Conservation (phyloP, 2,113 vertebrate species). For the Gorsachius goisagi region DNA sequence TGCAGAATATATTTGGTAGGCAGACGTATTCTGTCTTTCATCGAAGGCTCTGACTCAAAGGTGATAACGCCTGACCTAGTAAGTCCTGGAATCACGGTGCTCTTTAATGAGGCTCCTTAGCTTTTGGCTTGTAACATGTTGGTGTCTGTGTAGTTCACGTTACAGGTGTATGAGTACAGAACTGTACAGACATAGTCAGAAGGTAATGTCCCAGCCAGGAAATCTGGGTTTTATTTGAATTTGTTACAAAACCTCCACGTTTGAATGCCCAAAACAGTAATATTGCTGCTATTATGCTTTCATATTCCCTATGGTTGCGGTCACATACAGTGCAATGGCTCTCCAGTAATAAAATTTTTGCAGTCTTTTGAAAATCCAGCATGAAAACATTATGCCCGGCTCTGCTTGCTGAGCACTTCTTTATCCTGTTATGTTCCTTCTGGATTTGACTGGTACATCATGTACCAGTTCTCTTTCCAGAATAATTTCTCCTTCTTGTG, state of each 20-base stretch:
- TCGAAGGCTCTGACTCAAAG: not conserved
- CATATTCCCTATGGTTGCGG: not conserved
- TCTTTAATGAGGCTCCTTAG: not conserved
- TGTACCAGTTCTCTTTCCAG: not conserved
- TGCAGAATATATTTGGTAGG: not conserved
- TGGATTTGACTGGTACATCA: not conserved
- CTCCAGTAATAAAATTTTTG: not conserved
- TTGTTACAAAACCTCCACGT: not conserved
- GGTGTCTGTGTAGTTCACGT: not conserved
- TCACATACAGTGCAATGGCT: not conserved
- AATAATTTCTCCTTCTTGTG: not conserved
- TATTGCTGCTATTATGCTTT: not conserved
- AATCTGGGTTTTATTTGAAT: not conserved
- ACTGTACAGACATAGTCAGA: not conserved
- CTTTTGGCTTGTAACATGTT: not conserved
- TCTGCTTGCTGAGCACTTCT: not conserved
- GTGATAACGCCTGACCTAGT: not conserved
- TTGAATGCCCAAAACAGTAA: not conserved
- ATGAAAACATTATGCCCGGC: not conserved
- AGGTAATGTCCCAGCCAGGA: not conserved
- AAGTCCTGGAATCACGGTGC: not conserved
- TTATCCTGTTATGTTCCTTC: not conserved
- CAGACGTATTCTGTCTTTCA: not conserved
- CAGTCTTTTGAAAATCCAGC: not conserved
- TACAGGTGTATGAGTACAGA: not conserved